These are phyloP conservation scores for Chloropsis cyanopogon DNA, from an alignment of 2,113 vertebrate species.

Conservation along the genomic window DNA sequence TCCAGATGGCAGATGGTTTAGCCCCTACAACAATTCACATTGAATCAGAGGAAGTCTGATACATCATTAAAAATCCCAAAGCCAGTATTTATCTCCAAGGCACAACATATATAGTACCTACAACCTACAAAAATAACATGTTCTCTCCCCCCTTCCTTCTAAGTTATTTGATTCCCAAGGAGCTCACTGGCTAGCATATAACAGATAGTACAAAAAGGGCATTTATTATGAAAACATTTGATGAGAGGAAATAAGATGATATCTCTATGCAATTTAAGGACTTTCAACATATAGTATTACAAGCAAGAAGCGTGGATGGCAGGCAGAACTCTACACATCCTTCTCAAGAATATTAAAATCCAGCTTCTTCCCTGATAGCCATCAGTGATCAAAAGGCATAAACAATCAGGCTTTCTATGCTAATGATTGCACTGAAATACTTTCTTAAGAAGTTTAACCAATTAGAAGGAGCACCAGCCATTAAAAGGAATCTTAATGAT, in stretches of 20 bases:
- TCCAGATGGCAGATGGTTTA: not conserved
- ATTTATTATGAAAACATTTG: conserved; percentile 49
- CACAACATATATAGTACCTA: not conserved
- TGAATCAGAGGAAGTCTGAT: not conserved
- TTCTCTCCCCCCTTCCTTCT: not conserved
- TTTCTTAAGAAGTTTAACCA: conserved; percentile 37
- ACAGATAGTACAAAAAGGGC: conserved; percentile 45
- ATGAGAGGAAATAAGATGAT: conserved; percentile 63
- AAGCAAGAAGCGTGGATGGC: not conserved
- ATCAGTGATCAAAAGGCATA: conserved; percentile 62
- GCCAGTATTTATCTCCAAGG: not conserved
- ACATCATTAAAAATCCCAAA: not conserved
- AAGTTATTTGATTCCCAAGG: conserved; percentile 8
- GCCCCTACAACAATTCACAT: not conserved
- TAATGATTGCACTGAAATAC: conserved; percentile 50
- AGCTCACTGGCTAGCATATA: not conserved
- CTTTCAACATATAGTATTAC: conserved; percentile 40
- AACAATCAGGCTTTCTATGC: conserved; percentile 61
- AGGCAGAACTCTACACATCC: conserved; percentile 32
- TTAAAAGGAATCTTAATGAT: conserved; percentile 25
- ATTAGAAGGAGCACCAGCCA: conserved; percentile 35
- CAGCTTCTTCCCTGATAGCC: conserved; percentile 22
- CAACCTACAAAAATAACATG: not conserved
- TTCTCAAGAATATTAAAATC: conserved; percentile 56
- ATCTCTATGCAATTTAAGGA: conserved; percentile 13